Conservation (phyloP, 2,113 vertebrate species). For the Gymnarchus niloticus region DNA sequence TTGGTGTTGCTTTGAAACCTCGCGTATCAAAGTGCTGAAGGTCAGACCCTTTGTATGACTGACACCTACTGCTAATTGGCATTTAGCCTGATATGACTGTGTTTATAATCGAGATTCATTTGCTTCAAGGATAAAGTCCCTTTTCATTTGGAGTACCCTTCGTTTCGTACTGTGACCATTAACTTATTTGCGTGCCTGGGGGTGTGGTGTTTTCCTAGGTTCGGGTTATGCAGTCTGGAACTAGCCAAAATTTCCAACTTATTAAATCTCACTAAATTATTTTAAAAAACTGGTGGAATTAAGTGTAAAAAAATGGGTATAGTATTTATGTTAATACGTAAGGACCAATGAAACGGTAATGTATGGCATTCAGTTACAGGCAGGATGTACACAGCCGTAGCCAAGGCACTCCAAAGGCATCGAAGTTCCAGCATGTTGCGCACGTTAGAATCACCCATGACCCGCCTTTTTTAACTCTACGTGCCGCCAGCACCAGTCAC, state of each 20-base stretch:
- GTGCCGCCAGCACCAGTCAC: background rate
- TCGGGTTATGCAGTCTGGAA: background rate
- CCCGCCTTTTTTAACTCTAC: background rate
- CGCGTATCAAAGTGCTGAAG: too few relatives aligned
- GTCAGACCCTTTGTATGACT: background rate
- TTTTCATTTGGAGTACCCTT: background rate
- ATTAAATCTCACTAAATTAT: background rate
- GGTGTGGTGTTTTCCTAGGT: background rate
- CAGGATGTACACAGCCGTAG: background rate
- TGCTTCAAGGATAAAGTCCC: background rate
- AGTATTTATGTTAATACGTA: too few relatives aligned
- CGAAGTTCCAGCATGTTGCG: too few relatives aligned
- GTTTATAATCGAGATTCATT: background rate
- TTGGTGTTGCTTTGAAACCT: background rate
- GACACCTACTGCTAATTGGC: background rate
- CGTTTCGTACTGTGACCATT: background rate
- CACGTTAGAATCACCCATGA: too few relatives aligned
- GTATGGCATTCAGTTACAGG: background rate
- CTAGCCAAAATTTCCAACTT: background rate
- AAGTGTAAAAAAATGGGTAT: too few relatives aligned
- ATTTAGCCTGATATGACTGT: background rate
- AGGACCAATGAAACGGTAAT: too few relatives aligned
- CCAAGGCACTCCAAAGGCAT: background rate
- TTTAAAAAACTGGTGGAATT: too few relatives aligned
- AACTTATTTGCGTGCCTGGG: background rate